phyloP scores from a whole-genome alignment of 2,113 vertebrate genomes.

The Plecotus auritus region DNA sequence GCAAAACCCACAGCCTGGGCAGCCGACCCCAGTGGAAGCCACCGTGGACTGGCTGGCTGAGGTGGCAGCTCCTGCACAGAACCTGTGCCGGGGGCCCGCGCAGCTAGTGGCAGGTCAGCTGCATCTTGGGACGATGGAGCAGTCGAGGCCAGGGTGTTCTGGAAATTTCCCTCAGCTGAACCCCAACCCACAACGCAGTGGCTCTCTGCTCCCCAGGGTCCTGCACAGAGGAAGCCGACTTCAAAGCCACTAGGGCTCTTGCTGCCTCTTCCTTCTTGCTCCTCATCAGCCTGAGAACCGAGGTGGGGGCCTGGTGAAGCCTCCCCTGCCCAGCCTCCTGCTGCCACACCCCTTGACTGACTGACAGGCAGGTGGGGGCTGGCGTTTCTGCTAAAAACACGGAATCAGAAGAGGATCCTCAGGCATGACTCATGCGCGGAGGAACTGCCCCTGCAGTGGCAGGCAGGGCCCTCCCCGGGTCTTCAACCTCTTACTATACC shows the following conservation, averaged over 20 bases:
- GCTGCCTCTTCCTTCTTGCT: slow-evolving; percentile 58
- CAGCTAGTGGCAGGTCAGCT: background rate
- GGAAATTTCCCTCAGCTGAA: slow-evolving; percentile 37
- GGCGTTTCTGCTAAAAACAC: slow-evolving; percentile 46
- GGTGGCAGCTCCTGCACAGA: background rate
- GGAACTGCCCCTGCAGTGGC: background rate
- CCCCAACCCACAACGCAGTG: slow-evolving; percentile 38
- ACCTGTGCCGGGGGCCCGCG: background rate
- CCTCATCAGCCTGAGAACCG: slow-evolving; percentile 67
- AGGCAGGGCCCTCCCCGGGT: background rate
- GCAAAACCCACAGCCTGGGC: background rate
- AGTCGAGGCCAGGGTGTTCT: slow-evolving; percentile 25
- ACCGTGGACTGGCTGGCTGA: accelerated
- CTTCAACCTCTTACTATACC: background rate
- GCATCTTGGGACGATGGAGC: slow-evolving; percentile 19
- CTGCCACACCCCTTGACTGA: slow-evolving; percentile 45
- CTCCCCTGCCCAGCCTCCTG: slow-evolving; percentile 30
- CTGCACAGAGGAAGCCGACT: slow-evolving; percentile 63
- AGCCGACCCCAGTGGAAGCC: background rate
- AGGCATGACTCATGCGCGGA: background rate
- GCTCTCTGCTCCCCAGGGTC: slow-evolving; percentile 52
- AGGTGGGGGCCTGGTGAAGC: background rate
- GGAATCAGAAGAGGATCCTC: slow-evolving; percentile 11
- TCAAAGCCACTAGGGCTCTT: slow-evolving; percentile 34
- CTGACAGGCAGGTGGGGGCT: slow-evolving; percentile 66